phyloP scores from a whole-genome alignment of 2,797 vertebrate genomes.

The Petrocephalus schoutedeni region DNA sequence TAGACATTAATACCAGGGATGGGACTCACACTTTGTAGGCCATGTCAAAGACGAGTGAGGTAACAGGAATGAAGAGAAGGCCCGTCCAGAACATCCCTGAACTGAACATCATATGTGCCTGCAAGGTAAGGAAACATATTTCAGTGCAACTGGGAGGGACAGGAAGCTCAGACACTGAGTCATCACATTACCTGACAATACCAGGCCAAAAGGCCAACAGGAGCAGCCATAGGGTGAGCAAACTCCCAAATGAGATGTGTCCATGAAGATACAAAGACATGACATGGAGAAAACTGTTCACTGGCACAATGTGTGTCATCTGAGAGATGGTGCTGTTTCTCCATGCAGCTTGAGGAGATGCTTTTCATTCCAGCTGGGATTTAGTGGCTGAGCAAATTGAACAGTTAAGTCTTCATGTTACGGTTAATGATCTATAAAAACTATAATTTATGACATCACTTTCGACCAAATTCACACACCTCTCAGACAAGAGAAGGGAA shows the following conservation, averaged over 20 bases:
- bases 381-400: not conserved
- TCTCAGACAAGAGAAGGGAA: no score
- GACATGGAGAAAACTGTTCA: not conserved
- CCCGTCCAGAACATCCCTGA: constrained; percentile 95
- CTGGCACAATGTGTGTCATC: not conserved
- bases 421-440: not conserved
- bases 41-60: constrained; percentile 85
- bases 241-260: not conserved
- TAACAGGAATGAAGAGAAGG: constrained; percentile 87
- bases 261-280: not conserved
- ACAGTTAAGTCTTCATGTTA: not conserved
- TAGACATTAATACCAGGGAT: not conserved
- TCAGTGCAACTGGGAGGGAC: not conserved
- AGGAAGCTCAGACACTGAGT: not conserved
- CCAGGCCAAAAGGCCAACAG: not conserved
- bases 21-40: constrained; percentile 93
- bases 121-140: constrained; percentile 9
- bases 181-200: not conserved
- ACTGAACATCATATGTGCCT: constrained; percentile 90
- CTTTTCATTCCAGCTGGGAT: not conserved
- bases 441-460: not conserved
- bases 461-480: not conserved
- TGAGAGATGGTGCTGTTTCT: not conserved
- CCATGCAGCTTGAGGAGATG: not conserved
- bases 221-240: not conserved